phyloP scores from a whole-genome alignment of 2,113 vertebrate genomes.

The Seriola dumerili region DNA sequence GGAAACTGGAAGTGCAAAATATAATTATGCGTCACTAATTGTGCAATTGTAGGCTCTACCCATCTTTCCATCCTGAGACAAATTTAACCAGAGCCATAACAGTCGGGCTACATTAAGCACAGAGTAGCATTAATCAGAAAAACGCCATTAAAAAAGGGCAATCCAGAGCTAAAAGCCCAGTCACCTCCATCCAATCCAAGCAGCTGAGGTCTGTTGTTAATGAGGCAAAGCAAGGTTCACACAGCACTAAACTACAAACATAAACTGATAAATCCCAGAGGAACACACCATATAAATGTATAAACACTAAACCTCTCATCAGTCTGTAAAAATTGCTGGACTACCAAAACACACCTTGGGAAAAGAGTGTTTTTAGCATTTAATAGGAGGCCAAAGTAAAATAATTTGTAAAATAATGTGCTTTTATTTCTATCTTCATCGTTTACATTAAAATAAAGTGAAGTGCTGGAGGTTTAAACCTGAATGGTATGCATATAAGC shows the following conservation, averaged over 20 bases:
- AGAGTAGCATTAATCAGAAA: slow-evolving; percentile 52
- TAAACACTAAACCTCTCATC: not conserved
- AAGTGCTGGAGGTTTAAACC: not conserved
- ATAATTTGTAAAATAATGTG: not conserved
- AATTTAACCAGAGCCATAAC: slow-evolving; percentile 20
- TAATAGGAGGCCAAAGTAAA: slow-evolving; percentile 1
- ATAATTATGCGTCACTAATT: slow-evolving; percentile 34
- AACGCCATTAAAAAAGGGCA: slow-evolving; percentile 30
- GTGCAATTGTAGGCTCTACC: not conserved
- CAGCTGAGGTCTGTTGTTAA: slow-evolving; percentile 19
- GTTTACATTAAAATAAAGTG: not conserved
- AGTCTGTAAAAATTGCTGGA: not conserved
- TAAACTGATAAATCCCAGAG: slow-evolving; percentile 4
- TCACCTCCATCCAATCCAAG: not conserved
- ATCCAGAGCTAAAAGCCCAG: slow-evolving; percentile 36
- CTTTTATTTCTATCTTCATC: not conserved
- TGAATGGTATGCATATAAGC: not conserved
- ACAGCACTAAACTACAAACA: slow-evolving; percentile 33
- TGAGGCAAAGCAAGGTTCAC: slow-evolving; percentile 48
- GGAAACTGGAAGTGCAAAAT: slow-evolving; percentile 33
- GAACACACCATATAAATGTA: not conserved
- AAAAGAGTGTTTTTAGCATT: not conserved
- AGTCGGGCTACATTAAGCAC: slow-evolving; percentile 18
- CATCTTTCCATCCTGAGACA: slow-evolving; percentile 54
- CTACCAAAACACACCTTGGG: not conserved